Evolutionary conservation across 2,113 vertebrate genomes (phyloP).

Genomic region (Cephalopholis sonnerati): DNA sequence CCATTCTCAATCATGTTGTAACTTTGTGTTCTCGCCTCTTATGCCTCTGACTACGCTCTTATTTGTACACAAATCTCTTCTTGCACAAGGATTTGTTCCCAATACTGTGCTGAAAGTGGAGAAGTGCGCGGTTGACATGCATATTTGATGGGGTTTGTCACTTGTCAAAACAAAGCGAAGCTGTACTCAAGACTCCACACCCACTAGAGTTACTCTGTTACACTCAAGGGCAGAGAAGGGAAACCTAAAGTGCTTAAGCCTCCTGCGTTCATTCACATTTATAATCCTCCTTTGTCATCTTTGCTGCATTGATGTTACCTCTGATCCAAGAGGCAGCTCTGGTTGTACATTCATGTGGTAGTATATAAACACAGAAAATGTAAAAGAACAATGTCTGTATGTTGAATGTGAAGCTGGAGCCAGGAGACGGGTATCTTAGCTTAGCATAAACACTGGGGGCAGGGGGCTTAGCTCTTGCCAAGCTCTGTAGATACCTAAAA

Average conservation of each 20-base stretch:
- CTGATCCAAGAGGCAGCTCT: conserved; percentile 16
- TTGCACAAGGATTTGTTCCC: conserved; percentile 22
- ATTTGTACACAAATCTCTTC: conserved; percentile 20
- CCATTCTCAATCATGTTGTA: conserved; percentile 49
- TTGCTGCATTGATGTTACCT: conserved; percentile 25
- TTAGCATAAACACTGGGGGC: background rate
- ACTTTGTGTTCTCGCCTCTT: conserved; percentile 35
- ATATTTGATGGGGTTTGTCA: conserved; percentile 58
- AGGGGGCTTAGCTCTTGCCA: background rate
- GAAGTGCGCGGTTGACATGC: conserved; percentile 38
- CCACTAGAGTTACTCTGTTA: conserved; percentile 48
- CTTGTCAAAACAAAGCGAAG: conserved; percentile 57
- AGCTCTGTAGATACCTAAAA: background rate
- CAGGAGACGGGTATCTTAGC: background rate
- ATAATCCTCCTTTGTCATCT: conserved; percentile 46
- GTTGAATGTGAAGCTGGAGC: conserved; percentile 1
- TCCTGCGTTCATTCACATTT: conserved; percentile 41
- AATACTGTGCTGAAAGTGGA: conserved; percentile 42
- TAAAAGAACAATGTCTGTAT: background rate
- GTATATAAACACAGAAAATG: conserved; percentile 30
- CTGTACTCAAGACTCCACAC: conserved; percentile 21
- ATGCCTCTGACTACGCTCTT: conserved; percentile 26
- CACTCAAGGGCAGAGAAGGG: conserved; percentile 38
- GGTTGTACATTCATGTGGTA: conserved; percentile 20
- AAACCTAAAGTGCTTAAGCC: conserved; percentile 35